Conservation (phyloP, 2,888 invertebrate genomes). For the Myathropa florea region DNA sequence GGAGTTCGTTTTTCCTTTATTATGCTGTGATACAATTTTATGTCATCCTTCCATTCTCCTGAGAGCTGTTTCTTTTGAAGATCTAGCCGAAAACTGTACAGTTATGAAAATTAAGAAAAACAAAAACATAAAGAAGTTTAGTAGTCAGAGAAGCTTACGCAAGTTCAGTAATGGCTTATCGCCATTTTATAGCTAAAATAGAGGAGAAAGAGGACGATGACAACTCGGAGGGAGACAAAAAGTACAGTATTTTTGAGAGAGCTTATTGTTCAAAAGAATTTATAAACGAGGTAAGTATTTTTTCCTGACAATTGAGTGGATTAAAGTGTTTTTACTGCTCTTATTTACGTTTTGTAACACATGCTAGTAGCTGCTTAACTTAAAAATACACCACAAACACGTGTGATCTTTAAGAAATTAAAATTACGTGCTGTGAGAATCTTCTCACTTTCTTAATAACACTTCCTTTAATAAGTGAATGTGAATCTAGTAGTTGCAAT, state of each 20-base stretch:
- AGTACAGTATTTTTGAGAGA: conserved; percentile 48
- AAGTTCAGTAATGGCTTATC: conserved; percentile 36
- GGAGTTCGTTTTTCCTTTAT: background rate
- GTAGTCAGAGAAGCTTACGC: background rate
- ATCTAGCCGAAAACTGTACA: background rate
- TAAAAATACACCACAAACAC: background rate
- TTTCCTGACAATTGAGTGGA: background rate
- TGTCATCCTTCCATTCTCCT: background rate
- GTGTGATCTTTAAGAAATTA: background rate
- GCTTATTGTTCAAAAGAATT: conserved; percentile 9
- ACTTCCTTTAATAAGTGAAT: too few species aligned
- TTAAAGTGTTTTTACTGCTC: background rate
- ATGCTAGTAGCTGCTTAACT: background rate
- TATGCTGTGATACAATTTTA: background rate
- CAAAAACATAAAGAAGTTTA: background rate
- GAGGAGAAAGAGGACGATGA: conserved; percentile 8
- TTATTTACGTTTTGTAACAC: background rate
- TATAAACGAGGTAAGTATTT: background rate
- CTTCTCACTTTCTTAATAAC: too few species aligned
- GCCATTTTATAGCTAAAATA: conserved; percentile 45
- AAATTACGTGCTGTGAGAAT: background rate
- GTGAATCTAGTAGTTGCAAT: too few species aligned
- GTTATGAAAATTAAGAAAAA: background rate
- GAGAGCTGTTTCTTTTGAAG: background rate
- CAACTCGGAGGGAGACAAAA: background rate